Evolutionary conservation across 2,797 vertebrate genomes (phyloP), one percentile per base, ranked within the genome.

Genomic region (Pogonophryne albipinna): DNA sequence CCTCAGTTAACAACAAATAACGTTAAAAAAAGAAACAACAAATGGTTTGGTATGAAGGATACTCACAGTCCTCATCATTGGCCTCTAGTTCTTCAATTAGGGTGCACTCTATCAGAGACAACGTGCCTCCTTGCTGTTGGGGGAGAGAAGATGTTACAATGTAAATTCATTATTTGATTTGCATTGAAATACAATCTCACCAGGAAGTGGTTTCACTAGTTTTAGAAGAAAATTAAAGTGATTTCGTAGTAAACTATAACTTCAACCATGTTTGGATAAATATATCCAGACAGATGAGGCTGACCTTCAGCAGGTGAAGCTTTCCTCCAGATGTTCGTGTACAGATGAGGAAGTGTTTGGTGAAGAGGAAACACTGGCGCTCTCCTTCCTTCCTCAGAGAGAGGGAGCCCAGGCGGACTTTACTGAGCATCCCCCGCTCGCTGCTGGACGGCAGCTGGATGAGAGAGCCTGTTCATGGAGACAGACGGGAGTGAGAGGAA

Each of bases 321-420:
- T 99, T 99, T 71, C 98, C 98, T 81, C 98, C 96, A n/a, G 98
- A 99, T 66, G 97, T 98, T 68, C 97, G 95, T 2, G 96, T 99
- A 58, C 98, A 99, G 92, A 99, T 96, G 92, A 99, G 94, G 78
- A 99, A 96, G 93, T 99, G 98, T 76, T 99, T 99, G 85, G 98
- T 99, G 84, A 99, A 99, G 79, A 99, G 95, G 87, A 99, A 99
- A 82, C 98, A 99, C 86, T 99, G 98, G 9, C 97, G 94, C 91
- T 99, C 98, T 49, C 96, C 97, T 92, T 99, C 98, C 90, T 98
- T 99, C 90, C 97, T 96, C 91, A 98, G 93, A 3, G 97, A 96
- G 13, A 99, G 89, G 0, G 98, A 96, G 68, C 97, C 97, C 91
- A 99, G 94, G 1, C 97, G 97, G 58, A 98, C 98, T 89, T 98